phyloP scores from a whole-genome alignment of 1,140 invertebrate species.

The Dinothrombium tinctorium region DNA sequence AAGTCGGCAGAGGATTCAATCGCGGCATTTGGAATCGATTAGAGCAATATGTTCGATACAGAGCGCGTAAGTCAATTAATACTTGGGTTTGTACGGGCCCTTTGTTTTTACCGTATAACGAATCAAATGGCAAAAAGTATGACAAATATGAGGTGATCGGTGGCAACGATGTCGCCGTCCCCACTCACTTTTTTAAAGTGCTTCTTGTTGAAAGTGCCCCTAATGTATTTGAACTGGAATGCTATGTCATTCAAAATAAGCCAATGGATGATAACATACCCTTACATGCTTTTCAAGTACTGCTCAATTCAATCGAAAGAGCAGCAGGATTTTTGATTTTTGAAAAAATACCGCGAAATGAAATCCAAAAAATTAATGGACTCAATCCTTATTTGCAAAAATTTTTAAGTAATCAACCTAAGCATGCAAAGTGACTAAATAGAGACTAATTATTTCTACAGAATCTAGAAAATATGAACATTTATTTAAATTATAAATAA shows the following conservation, averaged over 20 bases:
- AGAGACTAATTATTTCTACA: too few species aligned
- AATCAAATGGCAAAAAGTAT: slow-evolving; percentile 63
- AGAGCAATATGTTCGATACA: slow-evolving; percentile 61
- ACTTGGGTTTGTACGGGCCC: slow-evolving; percentile 92
- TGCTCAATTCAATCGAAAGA: slow-evolving; percentile 38
- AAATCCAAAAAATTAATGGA: too few species aligned
- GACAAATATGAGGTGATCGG: slow-evolving; percentile 91
- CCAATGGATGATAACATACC: slow-evolving; percentile 49
- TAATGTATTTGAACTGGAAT: slow-evolving; percentile 55
- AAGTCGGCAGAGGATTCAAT: slow-evolving; percentile 86
- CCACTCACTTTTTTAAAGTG: slow-evolving; percentile 95
- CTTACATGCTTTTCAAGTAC: slow-evolving; percentile 43
- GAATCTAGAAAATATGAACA: too few species aligned
- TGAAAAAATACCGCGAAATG: too few species aligned
- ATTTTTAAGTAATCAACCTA: too few species aligned
- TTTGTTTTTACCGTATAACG: slow-evolving; percentile 52
- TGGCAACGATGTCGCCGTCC: slow-evolving; percentile 76
- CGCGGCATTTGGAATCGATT: slow-evolving; percentile 73
- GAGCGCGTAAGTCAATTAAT: slow-evolving; percentile 54
- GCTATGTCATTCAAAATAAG: slow-evolving; percentile 81
- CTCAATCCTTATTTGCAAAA: too few species aligned
- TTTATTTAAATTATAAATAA: too few species aligned
- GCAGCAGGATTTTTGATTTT: slow-evolving; percentile 79
- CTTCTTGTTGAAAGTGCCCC: slow-evolving; percentile 46
- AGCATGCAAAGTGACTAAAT: too few species aligned